phyloP scores from a whole-genome alignment of 2,113 vertebrate species.

The Sisor rabdophorus region DNA sequence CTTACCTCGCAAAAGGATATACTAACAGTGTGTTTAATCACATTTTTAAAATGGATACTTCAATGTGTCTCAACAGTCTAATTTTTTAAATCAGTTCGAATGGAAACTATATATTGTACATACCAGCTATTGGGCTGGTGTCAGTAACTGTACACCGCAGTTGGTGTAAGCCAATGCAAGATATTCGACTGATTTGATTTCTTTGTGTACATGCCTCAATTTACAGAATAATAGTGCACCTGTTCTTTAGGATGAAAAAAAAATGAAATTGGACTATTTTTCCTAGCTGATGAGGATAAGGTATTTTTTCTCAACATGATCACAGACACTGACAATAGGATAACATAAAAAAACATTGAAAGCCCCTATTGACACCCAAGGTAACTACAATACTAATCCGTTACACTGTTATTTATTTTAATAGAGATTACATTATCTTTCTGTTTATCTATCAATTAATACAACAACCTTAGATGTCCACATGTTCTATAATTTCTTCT shows the following conservation, averaged over 20 bases:
- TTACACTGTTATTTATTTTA: background rate
- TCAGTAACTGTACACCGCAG: background rate
- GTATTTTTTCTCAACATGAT: constrained; percentile 63
- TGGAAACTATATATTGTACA: background rate
- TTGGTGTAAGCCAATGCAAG: background rate
- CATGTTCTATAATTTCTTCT: background rate
- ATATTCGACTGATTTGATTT: background rate
- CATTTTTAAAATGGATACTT: background rate
- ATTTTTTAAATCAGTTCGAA: background rate
- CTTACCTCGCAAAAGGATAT: background rate
- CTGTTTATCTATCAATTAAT: background rate
- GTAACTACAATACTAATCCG: background rate
- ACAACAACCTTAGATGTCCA: background rate
- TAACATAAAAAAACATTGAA: constrained; percentile 49
- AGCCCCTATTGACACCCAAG: constrained; percentile 63
- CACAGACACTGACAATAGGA: constrained; percentile 28
- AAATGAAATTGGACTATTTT: constrained; percentile 63
- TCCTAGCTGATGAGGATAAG: constrained; percentile 64
- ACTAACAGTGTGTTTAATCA: background rate
- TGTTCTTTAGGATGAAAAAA: constrained; percentile 25
- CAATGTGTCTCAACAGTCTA: background rate
- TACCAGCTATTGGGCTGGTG: background rate
- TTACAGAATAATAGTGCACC: background rate
- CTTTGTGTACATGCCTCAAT: background rate
- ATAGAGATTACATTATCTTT: constrained; percentile 1